Evolutionary conservation across 2,888 invertebrate species (phyloP), one percentile per base, ranked within the genome.

Genomic region (Nemapogon koenigi): DNA sequence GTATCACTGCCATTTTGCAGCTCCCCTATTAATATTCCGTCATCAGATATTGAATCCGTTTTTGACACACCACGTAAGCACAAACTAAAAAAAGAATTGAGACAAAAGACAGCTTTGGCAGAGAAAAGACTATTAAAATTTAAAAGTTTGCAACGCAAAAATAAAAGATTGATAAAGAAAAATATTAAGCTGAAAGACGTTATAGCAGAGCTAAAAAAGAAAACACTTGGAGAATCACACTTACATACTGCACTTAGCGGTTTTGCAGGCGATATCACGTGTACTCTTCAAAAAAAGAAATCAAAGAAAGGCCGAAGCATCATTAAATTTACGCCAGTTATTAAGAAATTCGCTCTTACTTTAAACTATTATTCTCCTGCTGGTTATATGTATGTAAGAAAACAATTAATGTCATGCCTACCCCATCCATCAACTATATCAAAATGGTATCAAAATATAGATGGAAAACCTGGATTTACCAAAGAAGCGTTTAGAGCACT

Each of bases 351-450:
- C 46, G 55, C n/a, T n/a, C n/a, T n/a, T n/a, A n/a, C n/a, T n/a
- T n/a, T n/a, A n/a, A n/a, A n/a, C n/a, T n/a, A n/a, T n/a, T n/a
- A n/a, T n/a, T 56, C 55, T 0, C 50, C 52, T n/a, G 51, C 49
- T 42, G 59, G 51, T 1, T 59, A 61, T 40, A 38, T 48, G 10
- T 62, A 54, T 45, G 53, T 60, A 2, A 37, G 61, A 41, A 39
- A 55, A 45, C 47, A 44, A 29, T 63, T 57, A 44, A 41, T 52
- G 10, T 49, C 49, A 4, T 42, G 42, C 37, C 40, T 59, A 13
- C 59, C 62, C 16, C 52, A 53, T 43, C 38, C 43, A 4, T 45
- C 45, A 13, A 58, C 54, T 2, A 47, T 62, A 6, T 43, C 49
- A 25, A 54, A 48, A 25, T 64, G 59, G 62, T 58, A 54, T 33